Base-by-base conservation (phyloP, 2,888 invertebrate genomes). In the Leptopilina myrica region DNA sequence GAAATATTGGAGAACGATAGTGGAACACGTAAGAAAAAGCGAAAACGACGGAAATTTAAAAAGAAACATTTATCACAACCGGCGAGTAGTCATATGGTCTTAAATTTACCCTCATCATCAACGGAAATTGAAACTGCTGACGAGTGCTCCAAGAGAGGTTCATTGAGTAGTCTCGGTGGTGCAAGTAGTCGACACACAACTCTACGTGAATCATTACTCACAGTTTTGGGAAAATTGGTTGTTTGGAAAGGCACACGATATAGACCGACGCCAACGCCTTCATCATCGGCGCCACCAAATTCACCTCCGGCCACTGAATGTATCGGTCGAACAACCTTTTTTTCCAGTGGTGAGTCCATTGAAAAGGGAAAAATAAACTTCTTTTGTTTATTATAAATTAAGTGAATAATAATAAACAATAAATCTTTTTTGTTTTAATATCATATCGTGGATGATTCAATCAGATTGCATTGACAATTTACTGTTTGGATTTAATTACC, bases 141-240 rank as follows among this genome's bases (percentile, higher is more conserved):
- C 76, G 89, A 89, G 78, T 90, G 89, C 80, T 90, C 90, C 46
- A 90, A 89, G 64, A 85, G 90, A 66, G 91, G 89, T 83, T 91
- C 91, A 7, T 90, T 90, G 79, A 89, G 89, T 82, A 91, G 91
- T 78, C 83, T 91, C 67, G 92, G 92, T 40, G 91, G 90, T 73
- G 88, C 87, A 81, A 88, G 87, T 80, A 87, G 89, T 76, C 91
- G 93, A 82, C 93, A 92, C 84, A 91, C 90, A 81, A 92, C 92
- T 79, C 88, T 95, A 87, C 93, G 95, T 86, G 94, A 95, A 90
- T 95, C 95, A 84, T 93, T 95, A 88, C 93, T 95, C 87, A 94
- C 94, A 83, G 93, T 94, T 87, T 93, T 95, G 85, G 94, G 94
- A 86, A 94, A 94, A 91, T 92, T 94, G 89, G 94, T 94, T 89